Conservation (phyloP, 2,113 vertebrate genomes). For the Corynorhinus townsendii region DNA sequence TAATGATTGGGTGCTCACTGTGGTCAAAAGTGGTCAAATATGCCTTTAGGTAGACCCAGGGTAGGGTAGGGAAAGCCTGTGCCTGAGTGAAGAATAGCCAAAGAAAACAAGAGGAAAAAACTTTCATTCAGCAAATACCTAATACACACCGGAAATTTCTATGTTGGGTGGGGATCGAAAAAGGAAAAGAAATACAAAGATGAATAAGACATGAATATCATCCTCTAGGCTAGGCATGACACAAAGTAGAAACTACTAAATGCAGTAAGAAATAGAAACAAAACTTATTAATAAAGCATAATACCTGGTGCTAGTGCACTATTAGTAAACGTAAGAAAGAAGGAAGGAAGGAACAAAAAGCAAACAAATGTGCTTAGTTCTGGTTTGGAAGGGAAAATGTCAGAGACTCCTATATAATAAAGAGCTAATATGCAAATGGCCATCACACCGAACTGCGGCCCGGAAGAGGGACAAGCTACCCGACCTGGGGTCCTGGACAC, state of each 20-base stretch:
- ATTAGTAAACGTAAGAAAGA: not conserved
- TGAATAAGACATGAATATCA: not conserved
- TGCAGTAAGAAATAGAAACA: not conserved
- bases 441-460: too few relatives aligned
- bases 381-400: not conserved
- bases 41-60: not conserved
- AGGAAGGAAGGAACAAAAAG: not conserved
- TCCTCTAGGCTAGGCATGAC: not conserved
- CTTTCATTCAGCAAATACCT: not conserved
- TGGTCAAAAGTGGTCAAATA: not conserved
- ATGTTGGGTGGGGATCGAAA: not conserved
- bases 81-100: not conserved
- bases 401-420: not conserved
- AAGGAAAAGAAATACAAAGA: not conserved
- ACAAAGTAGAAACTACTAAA: not conserved
- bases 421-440: too few relatives aligned
- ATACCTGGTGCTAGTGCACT: not conserved
- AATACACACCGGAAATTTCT: not conserved
- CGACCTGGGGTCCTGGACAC: too few relatives aligned
- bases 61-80: not conserved
- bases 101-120: not conserved
- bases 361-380: not conserved
- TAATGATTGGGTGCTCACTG: conserved; percentile 40
- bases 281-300: not conserved
- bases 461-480: too few relatives aligned